Base-by-base conservation (phyloP, 2,113 vertebrate genomes). In the Taurulus bubalis region DNA sequence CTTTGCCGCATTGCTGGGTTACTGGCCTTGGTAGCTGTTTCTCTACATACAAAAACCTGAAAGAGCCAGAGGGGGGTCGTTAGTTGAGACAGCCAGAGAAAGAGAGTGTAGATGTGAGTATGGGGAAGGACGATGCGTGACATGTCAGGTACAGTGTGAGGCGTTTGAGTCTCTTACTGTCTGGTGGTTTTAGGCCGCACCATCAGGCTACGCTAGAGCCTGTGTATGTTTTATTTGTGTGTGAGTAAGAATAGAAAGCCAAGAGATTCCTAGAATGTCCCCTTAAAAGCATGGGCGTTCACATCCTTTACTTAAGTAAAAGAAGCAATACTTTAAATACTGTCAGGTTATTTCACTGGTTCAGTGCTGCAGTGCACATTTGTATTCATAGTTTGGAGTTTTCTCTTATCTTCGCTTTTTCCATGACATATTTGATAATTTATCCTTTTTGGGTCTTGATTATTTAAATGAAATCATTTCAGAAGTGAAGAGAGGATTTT, bases 1-100 rank as follows among this genome's bases (percentile, higher is more conserved):
- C 90, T 86, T 88, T 89, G 82, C 89, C 34, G 71, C 89, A 92
- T 89, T 89, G 92, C 91, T 84, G 47, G 67, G 67, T 53, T 36
- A 70, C 67, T 53, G 67, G 47, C 47, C 66, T 20, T 70, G 67
- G 67, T 70, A 53, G 45, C 45, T 9, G 28, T 34, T 68, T 51
- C 28, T 68, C 66, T 32, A 3, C 64, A 85, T n/a, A 71, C 60
- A 81, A 70, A 85, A 72, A 80, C 76, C 79, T 75, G 78, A 83
- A 80, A 72, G 82, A 67, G 75, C 71, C 32, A 63, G 65, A 60
- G 42, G n/a, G 64, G 26, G 2, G 40, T 53, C 16, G 67, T 20
- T 14, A 42, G 30, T 18, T 28, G 32, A 82, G 55, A 72, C 58
- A 60, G 59, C 66, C 18, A 66, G 45, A 73, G 15, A 70, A 38